A percentile compares a stretch with the other conserved stretches of the same genome.
phyloP scores from a whole-genome alignment of 2,888 invertebrate species.

The Yponomeuta cagnagella region DNA sequence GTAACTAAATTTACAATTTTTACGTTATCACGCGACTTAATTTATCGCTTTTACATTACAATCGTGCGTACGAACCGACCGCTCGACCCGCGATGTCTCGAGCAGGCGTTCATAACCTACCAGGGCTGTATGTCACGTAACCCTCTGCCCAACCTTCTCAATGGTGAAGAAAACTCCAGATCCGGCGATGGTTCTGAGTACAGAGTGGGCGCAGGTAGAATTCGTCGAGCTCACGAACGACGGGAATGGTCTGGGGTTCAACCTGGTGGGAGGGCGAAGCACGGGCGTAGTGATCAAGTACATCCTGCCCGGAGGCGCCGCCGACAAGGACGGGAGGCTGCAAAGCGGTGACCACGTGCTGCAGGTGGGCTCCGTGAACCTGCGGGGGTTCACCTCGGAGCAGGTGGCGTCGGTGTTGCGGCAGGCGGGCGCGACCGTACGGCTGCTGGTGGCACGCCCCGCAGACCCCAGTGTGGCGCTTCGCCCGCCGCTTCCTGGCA shows the following conservation, averaged over 20 bases:
- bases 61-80: conserved; percentile 25
- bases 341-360: conserved; percentile 98
- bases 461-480: conserved; percentile 90
- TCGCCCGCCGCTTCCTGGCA: conserved; percentile 85
- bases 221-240: conserved; percentile 98
- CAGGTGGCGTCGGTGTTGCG: conserved; percentile 84
- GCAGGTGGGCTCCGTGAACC: conserved; percentile 95
- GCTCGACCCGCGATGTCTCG: conserved; percentile 35
- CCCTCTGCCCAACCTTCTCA: conserved; percentile 26
- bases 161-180: conserved; percentile 54
- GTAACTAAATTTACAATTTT: conserved; percentile 43
- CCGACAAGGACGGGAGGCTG: conserved; percentile 95
- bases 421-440: conserved; percentile 87
- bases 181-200: conserved; percentile 88
- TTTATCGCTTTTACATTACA: conserved; percentile 27
- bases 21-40: conserved; percentile 33
- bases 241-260: conserved; percentile 98
- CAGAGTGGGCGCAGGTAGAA: conserved; percentile 99
- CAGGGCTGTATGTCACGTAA: conserved; percentile 57
- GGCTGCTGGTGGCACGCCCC: conserved; percentile 95
- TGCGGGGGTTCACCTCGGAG: conserved; percentile 97
- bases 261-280: conserved; percentile 97
- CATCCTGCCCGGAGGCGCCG: conserved; percentile 96
- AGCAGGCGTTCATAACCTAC: conserved; percentile 52
- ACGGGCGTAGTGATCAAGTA: conserved; percentile 99